These are phyloP conservation scores for Aethes cnicana DNA, from an alignment of 2,888 invertebrate genomes.

Conservation along the genomic window DNA sequence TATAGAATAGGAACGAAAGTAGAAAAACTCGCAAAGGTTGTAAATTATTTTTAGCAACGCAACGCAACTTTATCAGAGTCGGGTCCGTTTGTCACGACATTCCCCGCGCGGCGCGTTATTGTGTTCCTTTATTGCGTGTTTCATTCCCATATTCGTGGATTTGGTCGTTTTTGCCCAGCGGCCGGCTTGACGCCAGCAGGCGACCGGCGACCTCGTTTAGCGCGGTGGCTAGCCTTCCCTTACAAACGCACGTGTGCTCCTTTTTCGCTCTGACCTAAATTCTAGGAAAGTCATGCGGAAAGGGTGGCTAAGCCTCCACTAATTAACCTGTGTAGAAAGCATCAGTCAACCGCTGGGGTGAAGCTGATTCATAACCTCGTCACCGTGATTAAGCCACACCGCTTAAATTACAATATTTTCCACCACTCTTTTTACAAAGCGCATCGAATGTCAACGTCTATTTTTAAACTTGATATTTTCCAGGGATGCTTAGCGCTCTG, in stretches of 20 bases:
- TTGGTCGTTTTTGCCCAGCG: conserved; percentile 41
- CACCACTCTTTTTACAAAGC: not conserved
- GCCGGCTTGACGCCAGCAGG: conserved; percentile 41
- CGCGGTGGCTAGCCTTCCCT: conserved; percentile 46
- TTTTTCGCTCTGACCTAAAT: conserved; percentile 62
- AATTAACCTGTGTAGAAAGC: conserved; percentile 35
- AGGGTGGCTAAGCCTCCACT: conserved; percentile 37
- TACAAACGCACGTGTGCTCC: conserved; percentile 52
- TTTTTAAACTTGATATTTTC: conserved; percentile 18
- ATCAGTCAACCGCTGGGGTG: conserved; percentile 32
- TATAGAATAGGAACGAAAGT: not conserved
- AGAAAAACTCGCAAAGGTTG: not conserved
- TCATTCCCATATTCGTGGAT: conserved; percentile 25
- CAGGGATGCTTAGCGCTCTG: conserved; percentile 18
- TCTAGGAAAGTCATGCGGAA: conserved; percentile 43
- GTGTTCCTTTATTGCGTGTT: conserved; percentile 32
- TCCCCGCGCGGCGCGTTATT: conserved; percentile 12
- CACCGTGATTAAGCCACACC: not conserved
- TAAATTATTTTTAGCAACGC: conserved; percentile 9
- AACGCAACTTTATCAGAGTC: conserved; percentile 19
- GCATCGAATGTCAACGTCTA: conserved; percentile 19
- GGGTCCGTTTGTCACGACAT: conserved; percentile 24
- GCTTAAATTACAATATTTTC: conserved; percentile 3
- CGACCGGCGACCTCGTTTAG: conserved; percentile 62
- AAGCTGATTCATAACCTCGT: conserved; percentile 37